phyloP scores from a whole-genome alignment of 2,888 invertebrate species.

The Melipona beecheii region DNA sequence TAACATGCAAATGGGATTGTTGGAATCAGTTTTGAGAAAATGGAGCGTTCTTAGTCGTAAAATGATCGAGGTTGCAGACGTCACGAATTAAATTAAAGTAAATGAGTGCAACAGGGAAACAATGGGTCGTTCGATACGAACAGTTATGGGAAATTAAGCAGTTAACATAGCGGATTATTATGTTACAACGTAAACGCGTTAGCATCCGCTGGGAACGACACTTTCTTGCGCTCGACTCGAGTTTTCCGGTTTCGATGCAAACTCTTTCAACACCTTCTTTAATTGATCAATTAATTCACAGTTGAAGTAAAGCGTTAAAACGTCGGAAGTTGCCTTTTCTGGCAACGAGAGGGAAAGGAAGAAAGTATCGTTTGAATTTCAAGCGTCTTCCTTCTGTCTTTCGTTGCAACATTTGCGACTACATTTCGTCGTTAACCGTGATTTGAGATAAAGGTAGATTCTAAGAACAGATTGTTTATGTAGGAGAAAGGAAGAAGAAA shows the following conservation, averaged over 20 bases:
- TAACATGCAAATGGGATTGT: not conserved
- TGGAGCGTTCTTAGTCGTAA: not conserved
- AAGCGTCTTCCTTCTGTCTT: too few species aligned
- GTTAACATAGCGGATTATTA: slow-evolving; percentile 40
- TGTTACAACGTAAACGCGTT: slow-evolving; percentile 34
- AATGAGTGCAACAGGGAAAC: slow-evolving; percentile 1
- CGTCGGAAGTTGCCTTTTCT: not conserved
- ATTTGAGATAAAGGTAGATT: too few species aligned
- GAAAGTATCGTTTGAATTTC: not conserved
- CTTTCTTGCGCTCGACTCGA: not conserved
- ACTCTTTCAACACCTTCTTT: not conserved
- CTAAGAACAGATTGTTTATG: too few species aligned
- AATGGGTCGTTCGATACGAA: slow-evolving; percentile 32
- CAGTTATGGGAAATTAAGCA: slow-evolving; percentile 39
- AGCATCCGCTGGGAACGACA: slow-evolving; percentile 8
- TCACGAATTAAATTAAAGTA: slow-evolving; percentile 5
- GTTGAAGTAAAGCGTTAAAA: too few species aligned
- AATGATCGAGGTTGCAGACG: not conserved
- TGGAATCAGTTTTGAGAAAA: not conserved
- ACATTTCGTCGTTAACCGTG: too few species aligned
- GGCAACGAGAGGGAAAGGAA: not conserved
- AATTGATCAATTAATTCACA: not conserved
- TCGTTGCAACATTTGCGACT: too few species aligned
- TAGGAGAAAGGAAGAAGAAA: too few species aligned
- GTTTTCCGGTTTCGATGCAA: not conserved